A percentile compares a stretch with the other conserved stretches of the same genome.
phyloP scores from a whole-genome alignment of 2,797 vertebrate species.

The Etheostoma nigrum region DNA sequence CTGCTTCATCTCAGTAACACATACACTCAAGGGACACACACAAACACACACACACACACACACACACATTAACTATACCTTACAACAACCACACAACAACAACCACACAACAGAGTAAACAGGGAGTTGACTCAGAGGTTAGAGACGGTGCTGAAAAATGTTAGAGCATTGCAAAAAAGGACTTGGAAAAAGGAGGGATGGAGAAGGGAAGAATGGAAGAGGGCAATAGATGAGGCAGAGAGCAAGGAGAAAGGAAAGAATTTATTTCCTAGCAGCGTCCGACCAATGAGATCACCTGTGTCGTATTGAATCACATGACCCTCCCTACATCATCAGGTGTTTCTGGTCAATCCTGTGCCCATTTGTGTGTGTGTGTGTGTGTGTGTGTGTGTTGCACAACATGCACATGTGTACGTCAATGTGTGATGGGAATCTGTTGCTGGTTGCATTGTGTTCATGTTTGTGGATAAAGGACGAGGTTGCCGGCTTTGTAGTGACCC shows the following conservation, averaged over 20 bases:
- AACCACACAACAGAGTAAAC: slow-evolving; percentile 34
- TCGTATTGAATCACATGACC: background rate
- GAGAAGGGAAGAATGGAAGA: background rate
- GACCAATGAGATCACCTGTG: background rate
- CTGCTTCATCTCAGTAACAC: slow-evolving; percentile 77
- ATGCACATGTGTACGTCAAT: slow-evolving; percentile 20
- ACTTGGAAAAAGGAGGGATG: no score
- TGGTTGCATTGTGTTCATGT: slow-evolving; percentile 22
- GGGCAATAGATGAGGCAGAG: no score
- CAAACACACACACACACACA: slow-evolving; percentile 38
- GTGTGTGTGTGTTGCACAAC: background rate
- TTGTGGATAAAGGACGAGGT: slow-evolving; percentile 23
- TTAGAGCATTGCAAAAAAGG: no score
- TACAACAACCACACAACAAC: slow-evolving; percentile 49
- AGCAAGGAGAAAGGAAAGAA: background rate
- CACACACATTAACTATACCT: slow-evolving; percentile 32
- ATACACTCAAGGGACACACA: slow-evolving; percentile 32
- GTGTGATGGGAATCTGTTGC: slow-evolving; percentile 47
- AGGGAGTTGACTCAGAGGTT: slow-evolving; percentile 2
- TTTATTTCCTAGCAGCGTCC: slow-evolving; percentile 17
- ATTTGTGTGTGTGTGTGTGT: background rate
- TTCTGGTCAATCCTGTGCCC: slow-evolving; percentile 36
- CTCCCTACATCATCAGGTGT: slow-evolving; percentile 10
- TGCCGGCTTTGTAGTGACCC: slow-evolving; percentile 7
- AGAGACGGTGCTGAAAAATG: background rate